Conservation (phyloP, 2,888 invertebrate species). For the Melanchra persicariae region DNA sequence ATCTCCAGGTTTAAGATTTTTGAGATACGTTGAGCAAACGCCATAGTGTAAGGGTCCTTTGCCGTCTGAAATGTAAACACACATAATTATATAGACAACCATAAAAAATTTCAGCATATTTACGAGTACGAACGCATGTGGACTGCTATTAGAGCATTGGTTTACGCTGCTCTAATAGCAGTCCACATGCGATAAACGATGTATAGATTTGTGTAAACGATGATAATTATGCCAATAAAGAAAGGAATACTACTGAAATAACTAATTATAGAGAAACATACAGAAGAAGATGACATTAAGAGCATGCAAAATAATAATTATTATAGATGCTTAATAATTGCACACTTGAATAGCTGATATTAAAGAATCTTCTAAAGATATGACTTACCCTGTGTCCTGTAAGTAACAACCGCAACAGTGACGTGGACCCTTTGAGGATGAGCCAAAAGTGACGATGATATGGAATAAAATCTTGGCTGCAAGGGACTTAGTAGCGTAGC, state of each 20-base stretch:
- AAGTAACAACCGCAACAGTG: conserved; percentile 97
- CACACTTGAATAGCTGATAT: background rate
- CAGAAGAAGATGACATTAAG: background rate
- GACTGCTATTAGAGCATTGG: no score
- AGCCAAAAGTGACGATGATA: conserved; percentile 96
- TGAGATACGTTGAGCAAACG: conserved; percentile 97
- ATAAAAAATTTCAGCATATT: background rate
- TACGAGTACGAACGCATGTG: no score
- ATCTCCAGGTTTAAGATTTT: conserved; percentile 92
- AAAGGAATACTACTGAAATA: background rate
- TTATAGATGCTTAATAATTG: background rate
- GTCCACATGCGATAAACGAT: no score
- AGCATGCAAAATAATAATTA: background rate
- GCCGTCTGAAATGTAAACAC: conserved; percentile 90
- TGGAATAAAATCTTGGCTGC: conserved; percentile 98
- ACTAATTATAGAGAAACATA: no score
- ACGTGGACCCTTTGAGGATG: conserved; percentile 95
- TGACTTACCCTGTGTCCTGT: conserved; percentile 93
- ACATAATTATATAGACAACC: background rate
- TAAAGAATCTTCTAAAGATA: background rate
- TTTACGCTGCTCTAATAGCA: no score
- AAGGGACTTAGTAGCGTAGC: conserved; percentile 95
- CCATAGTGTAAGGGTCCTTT: conserved; percentile 96
- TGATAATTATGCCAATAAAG: background rate
- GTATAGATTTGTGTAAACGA: background rate